phyloP scores from a whole-genome alignment of 2,888 invertebrate genomes.

The Eledona agricola region DNA sequence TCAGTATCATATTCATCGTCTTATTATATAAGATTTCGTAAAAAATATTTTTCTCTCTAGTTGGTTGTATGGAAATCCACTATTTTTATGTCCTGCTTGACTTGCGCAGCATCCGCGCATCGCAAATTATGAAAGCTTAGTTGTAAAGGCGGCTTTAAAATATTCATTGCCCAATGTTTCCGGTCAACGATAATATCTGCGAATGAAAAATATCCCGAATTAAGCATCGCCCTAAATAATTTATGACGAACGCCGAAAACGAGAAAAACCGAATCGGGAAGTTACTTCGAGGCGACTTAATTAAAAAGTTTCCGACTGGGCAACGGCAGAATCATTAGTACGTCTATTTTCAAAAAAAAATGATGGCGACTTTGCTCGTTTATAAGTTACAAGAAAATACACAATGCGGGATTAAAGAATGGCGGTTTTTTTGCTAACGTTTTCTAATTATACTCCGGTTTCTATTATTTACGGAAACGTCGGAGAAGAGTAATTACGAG shows the following conservation, averaged over 20 bases:
- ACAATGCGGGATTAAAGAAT: conserved; percentile 27
- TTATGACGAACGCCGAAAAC: conserved; percentile 2
- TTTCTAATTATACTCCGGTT: conserved; percentile 27
- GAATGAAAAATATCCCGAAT: conserved; percentile 15
- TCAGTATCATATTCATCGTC: too few relatives aligned
- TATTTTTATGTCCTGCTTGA: background rate
- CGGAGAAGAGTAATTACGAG: conserved; percentile 23
- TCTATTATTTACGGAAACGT: conserved; percentile 23
- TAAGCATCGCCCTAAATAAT: conserved; percentile 13
- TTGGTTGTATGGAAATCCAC: too few relatives aligned
- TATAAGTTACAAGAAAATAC: conserved; percentile 14
- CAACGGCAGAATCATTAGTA: conserved; percentile 27
- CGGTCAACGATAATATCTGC: conserved; percentile 21
- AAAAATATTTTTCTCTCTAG: too few relatives aligned
- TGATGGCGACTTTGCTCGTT: conserved; percentile 14
- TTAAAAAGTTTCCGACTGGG: conserved; percentile 31
- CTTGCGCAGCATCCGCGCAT: background rate
- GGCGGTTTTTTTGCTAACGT: conserved; percentile 17
- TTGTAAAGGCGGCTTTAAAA: conserved; percentile 13
- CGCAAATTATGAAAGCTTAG: conserved; percentile 2
- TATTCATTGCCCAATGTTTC: conserved; percentile 13
- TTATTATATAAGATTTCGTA: too few relatives aligned
- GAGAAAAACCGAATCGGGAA: conserved; percentile 8
- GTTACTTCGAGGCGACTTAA: conserved; percentile 25
- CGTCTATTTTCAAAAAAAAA: conserved; percentile 16